Percentiles rank a stretch among this genome's conserved stretches.
phyloP scores from a whole-genome alignment of 2,888 invertebrate species.

The Elegia similella region DNA sequence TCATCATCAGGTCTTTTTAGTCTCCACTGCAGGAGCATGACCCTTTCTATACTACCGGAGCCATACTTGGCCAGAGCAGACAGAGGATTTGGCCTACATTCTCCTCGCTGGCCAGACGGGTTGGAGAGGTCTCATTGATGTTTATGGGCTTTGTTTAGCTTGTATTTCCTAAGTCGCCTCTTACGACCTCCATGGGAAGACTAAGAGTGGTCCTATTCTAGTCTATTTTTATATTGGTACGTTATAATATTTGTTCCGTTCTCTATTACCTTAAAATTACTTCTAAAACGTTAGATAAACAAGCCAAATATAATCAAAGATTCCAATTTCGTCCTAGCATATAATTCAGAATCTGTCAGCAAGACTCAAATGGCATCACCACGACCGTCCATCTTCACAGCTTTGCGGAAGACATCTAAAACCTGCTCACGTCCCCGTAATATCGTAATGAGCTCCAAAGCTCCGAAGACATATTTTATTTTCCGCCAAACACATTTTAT shows the following conservation, averaged over 20 bases:
- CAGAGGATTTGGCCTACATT: too few relatives aligned
- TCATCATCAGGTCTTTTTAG: too few relatives aligned
- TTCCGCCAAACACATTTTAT: slow-evolving; percentile 74
- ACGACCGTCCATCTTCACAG: slow-evolving; percentile 33
- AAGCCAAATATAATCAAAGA: not conserved
- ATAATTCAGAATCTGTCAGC: slow-evolving; percentile 8
- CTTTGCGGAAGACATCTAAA: slow-evolving; percentile 58
- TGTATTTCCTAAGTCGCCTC: too few relatives aligned
- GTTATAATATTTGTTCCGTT: not conserved
- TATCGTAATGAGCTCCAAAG: slow-evolving; percentile 75
- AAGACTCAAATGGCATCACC: slow-evolving; percentile 1
- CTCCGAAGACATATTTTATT: slow-evolving; percentile 75
- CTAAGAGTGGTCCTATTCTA: too few relatives aligned
- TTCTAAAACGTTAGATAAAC: not conserved
- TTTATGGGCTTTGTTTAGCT: too few relatives aligned
- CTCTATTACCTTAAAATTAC: too few relatives aligned
- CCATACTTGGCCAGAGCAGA: too few relatives aligned
- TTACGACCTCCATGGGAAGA: too few relatives aligned
- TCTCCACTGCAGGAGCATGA: too few relatives aligned
- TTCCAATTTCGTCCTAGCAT: not conserved
- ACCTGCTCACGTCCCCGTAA: slow-evolving; percentile 76
- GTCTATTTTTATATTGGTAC: not conserved
- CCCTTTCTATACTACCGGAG: too few relatives aligned
- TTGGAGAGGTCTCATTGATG: too few relatives aligned
- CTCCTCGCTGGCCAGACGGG: too few relatives aligned